Conservation (phyloP, 2,113 vertebrate species). For the Leucoraja erinaceus region DNA sequence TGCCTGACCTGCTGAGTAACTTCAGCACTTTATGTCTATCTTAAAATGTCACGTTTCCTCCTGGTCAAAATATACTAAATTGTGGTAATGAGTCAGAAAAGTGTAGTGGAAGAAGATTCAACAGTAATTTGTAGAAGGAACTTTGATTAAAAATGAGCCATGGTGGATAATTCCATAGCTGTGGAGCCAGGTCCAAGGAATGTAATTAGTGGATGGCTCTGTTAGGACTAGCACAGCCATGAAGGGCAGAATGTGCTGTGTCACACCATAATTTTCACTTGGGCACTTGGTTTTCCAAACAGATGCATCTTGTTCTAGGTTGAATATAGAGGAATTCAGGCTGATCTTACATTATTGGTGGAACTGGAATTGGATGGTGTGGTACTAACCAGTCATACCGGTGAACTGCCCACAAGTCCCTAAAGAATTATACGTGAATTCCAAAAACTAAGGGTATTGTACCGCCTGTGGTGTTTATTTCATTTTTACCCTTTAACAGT, state of each 20-base stretch:
- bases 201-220: neutral
- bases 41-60: too few species aligned
- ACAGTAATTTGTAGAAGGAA: neutral
- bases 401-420: neutral
- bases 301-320: neutral
- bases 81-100: neutral
- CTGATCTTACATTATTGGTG: neutral
- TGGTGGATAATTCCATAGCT: neutral
- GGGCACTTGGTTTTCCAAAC: too few species aligned
- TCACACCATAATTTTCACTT: neutral
- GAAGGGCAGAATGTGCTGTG: neutral
- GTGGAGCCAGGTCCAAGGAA: neutral
- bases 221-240: neutral
- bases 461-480: slow-evolving; percentile 3
- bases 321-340: neutral
- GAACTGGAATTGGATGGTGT: neutral
- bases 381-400: neutral
- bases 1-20: too few species aligned
- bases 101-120: too few species aligned
- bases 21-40: too few species aligned
- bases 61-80: neutral
- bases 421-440: slow-evolving; percentile 1
- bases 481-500: neutral
- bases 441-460: neutral
- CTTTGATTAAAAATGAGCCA: neutral